These are phyloP conservation scores for Thrips palmi DNA, from an alignment of 1,140 invertebrate species.

Conservation along the genomic window DNA sequence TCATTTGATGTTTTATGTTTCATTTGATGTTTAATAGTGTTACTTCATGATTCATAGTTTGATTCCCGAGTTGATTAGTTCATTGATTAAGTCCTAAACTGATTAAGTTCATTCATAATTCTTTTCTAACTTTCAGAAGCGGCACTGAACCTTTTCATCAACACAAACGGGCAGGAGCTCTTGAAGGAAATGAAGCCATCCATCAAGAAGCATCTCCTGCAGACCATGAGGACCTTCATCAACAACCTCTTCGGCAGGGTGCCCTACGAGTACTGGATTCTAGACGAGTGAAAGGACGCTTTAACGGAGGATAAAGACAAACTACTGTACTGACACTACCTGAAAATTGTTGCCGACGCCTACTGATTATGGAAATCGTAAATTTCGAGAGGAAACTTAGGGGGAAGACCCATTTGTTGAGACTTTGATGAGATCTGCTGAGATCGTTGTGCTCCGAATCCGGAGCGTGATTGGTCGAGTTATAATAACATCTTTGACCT, in stretches of 20 bases:
- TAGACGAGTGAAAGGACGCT: no score
- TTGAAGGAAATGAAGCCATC: conserved; percentile 73
- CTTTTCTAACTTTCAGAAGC: conserved; percentile 38
- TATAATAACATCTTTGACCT: no score
- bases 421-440: no score
- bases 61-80: neutral
- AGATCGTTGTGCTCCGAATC: no score
- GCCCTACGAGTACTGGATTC: conserved; percentile 54
- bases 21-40: neutral
- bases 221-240: conserved; percentile 52
- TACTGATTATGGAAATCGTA: no score
- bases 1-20: conserved; percentile 4
- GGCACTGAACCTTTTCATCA: conserved; percentile 69
- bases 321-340: no score
- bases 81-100: conserved; percentile 1
- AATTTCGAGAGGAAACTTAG: no score
- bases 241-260: conserved; percentile 53
- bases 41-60: neutral
- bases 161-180: conserved; percentile 61
- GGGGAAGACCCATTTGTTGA: no score
- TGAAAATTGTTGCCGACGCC: no score
- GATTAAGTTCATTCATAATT: neutral
- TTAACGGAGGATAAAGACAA: no score
- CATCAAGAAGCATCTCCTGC: conserved; percentile 50
- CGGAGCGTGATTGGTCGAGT: no score